Conservation (phyloP, 2,888 invertebrate genomes). For the Prostheceraeus crozeri region DNA sequence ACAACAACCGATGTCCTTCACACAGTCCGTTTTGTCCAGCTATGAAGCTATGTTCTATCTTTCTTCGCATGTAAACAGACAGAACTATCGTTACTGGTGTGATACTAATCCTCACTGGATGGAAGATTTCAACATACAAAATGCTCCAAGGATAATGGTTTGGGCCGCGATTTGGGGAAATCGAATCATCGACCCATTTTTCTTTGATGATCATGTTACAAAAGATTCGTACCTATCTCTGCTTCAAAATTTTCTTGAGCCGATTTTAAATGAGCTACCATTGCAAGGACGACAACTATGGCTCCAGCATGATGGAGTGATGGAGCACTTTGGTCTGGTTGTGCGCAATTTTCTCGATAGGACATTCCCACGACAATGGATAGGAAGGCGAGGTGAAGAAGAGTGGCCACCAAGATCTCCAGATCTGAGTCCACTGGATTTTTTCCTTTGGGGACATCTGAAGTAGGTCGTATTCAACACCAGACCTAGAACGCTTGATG, state of each 20-base stretch:
- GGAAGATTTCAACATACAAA: slow-evolving; percentile 4
- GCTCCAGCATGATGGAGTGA: neutral
- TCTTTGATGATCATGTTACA: slow-evolving; percentile 5
- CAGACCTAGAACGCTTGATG: too few species aligned
- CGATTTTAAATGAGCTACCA: neutral
- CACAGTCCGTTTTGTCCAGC: slow-evolving; percentile 2
- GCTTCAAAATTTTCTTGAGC: slow-evolving; percentile 6
- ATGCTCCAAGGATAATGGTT: neutral
- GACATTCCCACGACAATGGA: slow-evolving; percentile 17
- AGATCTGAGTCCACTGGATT: too few species aligned
- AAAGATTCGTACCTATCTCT: neutral
- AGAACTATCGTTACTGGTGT: slow-evolving; percentile 1
- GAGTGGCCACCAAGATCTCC: slow-evolving; percentile 4
- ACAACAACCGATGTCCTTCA: slow-evolving; percentile 2
- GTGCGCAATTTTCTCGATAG: neutral
- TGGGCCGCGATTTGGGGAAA: slow-evolving; percentile 8
- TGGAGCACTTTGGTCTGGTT: neutral
- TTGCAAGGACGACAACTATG: slow-evolving; percentile 22
- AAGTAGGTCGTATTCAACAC: too few species aligned
- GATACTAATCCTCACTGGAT: slow-evolving; percentile 13
- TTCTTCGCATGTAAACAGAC: slow-evolving; percentile 4
- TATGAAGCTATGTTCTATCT: slow-evolving; percentile 18
- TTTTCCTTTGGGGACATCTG: too few species aligned
- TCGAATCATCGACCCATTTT: slow-evolving; percentile 5
- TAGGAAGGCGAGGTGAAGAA: neutral